Evolutionary conservation across 2,888 invertebrate species (phyloP).

Genomic region (Cepaea hortensis): DNA sequence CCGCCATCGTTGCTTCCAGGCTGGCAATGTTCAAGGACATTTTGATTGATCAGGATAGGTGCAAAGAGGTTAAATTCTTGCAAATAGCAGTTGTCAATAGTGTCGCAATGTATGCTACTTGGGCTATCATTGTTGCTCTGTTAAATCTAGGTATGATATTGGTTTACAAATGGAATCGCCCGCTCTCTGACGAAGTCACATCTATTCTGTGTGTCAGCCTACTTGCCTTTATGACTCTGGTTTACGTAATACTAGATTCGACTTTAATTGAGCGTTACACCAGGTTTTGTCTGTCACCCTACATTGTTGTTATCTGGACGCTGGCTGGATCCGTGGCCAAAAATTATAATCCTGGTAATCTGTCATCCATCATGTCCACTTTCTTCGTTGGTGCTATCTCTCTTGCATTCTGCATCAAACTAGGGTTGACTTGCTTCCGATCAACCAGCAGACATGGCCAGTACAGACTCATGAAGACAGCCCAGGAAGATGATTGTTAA

Average conservation of each 20-base stretch:
- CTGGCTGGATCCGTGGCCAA: slow-evolving; percentile 64
- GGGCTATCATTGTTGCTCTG: slow-evolving; percentile 69
- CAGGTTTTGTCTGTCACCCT: slow-evolving; percentile 70
- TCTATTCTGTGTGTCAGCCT: slow-evolving; percentile 63
- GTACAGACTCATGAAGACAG: slow-evolving; percentile 25
- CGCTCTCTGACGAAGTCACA: slow-evolving; percentile 54
- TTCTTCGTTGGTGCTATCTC: slow-evolving; percentile 58
- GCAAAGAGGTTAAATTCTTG: slow-evolving; percentile 65
- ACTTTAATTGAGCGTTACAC: slow-evolving; percentile 67
- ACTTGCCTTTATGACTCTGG: slow-evolving; percentile 58
- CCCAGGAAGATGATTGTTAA: not conserved
- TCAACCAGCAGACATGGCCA: not conserved
- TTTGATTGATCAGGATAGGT: slow-evolving; percentile 58
- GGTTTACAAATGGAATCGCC: slow-evolving; percentile 54
- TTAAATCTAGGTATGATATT: slow-evolving; percentile 68
- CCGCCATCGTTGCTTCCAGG: slow-evolving; percentile 60
- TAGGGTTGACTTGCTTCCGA: slow-evolving; percentile 41
- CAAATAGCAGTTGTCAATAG: slow-evolving; percentile 71
- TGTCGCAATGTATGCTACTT: slow-evolving; percentile 69
- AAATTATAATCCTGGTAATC: slow-evolving; percentile 59
- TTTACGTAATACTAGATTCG: slow-evolving; percentile 66
- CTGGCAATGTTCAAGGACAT: slow-evolving; percentile 57
- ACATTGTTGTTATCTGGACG: slow-evolving; percentile 68
- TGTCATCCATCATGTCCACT: slow-evolving; percentile 63
- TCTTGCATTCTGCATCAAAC: slow-evolving; percentile 52